Base-by-base conservation (phyloP, 2,888 invertebrate species). In the Sphinx pinastri region DNA sequence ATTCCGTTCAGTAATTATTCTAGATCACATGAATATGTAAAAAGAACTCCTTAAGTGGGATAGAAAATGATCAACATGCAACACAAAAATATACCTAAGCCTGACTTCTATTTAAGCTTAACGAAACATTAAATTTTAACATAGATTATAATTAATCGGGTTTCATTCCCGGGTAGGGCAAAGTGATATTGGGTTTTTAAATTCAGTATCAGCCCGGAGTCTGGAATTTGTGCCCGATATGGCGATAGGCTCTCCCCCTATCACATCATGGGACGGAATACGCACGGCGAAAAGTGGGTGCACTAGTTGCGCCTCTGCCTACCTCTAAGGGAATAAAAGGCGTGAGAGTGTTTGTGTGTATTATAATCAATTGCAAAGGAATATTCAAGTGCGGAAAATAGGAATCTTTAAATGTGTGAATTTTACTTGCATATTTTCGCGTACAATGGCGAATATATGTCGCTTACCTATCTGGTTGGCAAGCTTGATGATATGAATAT, bases 401-500 rank as follows among this genome's bases (percentile, higher is more conserved):
- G 63, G 49, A 13, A 47, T 60, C 16, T 60, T 49, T 63, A 49
- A 63, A 49, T 63, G 47, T 47, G 63, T 49, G 49, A 63, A 16
- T 63, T 63, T 63, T 63, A 19, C 63, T 63, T 25, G 63, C 63
- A 63, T 63, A 63, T 49, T 63, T n/a, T 63, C 63, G 49, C 49
- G 47, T 63, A 63, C 49, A 63, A 63, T 49, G 8, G 49, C 19
- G 63, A 47, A 63, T 49, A 49, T 47, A 19, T 57, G 73, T 80
- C 76, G 77, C 76, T 79, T 79, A 83, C 77, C 79, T 79, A 80
- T 79, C 76, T 75, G 72, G 68, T 70, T 68, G 74, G 72, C 73
- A 78, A 80, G 78, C 78, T 81, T 81, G 81, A 83, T 86, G 80
- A 79, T 76, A 84, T 86, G 83, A 84, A 86, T 86, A 86, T 87